phyloP scores from a whole-genome alignment of 2,888 invertebrate genomes.

The Odontomyia ornata region DNA sequence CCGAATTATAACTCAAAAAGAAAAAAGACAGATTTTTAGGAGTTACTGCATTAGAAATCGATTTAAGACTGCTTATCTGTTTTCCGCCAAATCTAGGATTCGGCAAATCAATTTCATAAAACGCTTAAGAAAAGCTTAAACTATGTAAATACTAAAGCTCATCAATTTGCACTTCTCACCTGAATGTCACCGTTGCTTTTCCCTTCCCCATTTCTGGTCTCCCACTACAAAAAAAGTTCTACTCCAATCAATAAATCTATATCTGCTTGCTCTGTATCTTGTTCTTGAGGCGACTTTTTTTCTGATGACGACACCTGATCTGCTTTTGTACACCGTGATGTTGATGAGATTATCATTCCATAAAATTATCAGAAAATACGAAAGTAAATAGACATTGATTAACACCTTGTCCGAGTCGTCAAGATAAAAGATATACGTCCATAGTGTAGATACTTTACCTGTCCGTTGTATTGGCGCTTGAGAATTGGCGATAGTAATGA shows the following conservation, averaged over 20 bases:
- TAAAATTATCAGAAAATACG: background rate
- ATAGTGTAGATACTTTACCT: background rate
- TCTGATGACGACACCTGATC: background rate
- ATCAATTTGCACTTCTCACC: conserved; percentile 29
- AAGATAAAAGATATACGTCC: background rate
- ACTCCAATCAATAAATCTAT: conserved; percentile 12
- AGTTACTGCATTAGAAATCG: conserved; percentile 24
- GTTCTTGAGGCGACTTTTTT: background rate
- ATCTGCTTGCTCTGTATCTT: background rate
- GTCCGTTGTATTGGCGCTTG: background rate
- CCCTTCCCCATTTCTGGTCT: conserved; percentile 31
- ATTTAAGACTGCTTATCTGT: conserved; percentile 30
- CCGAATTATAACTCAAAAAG: background rate
- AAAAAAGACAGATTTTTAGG: no score
- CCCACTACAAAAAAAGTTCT: conserved; percentile 36
- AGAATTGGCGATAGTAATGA: background rate
- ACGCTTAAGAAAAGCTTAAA: conserved; percentile 26
- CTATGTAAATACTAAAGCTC: background rate
- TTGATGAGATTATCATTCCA: conserved; percentile 13
- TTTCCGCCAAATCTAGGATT: background rate
- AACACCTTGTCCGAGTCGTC: conserved; percentile 3
- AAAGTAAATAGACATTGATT: conserved; percentile 31
- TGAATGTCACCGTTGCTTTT: conserved; percentile 31
- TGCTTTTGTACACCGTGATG: background rate
- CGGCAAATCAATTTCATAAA: background rate